phyloP scores from a whole-genome alignment of 2,888 invertebrate species.

The Melipona bicolor region DNA sequence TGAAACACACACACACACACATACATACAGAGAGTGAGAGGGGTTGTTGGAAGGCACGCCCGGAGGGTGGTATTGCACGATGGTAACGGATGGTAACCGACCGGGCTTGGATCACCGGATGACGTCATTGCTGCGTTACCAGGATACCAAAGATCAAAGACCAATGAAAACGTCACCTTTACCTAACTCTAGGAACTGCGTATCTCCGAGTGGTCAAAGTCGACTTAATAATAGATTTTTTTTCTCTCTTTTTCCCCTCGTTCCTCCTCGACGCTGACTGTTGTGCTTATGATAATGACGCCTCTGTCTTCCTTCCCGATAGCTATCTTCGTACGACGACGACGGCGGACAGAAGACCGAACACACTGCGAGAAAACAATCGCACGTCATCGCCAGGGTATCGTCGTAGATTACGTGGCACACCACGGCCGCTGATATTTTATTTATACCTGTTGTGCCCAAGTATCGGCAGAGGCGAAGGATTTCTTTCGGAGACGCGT shows the following conservation, averaged over 20 bases:
- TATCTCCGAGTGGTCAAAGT: slow-evolving; percentile 29
- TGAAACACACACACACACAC: slow-evolving; percentile 19
- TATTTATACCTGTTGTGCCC: slow-evolving; percentile 44
- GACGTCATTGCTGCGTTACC: slow-evolving; percentile 71
- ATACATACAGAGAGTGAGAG: no score
- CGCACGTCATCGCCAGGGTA: slow-evolving; percentile 30
- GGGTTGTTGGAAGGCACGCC: slow-evolving; percentile 55
- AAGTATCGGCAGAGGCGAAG: slow-evolving; percentile 10
- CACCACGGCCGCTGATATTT: slow-evolving; percentile 44
- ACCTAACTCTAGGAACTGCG: neutral
- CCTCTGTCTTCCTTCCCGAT: slow-evolving; percentile 37
- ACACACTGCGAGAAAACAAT: neutral
- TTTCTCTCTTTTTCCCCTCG: neutral
- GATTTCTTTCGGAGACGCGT: slow-evolving; percentile 20
- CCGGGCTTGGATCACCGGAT: slow-evolving; percentile 68
- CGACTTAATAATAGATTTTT: slow-evolving; percentile 46
- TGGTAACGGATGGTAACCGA: slow-evolving; percentile 69
- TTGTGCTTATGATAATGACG: slow-evolving; percentile 53
- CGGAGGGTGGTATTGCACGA: slow-evolving; percentile 62
- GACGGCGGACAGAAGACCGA: neutral
- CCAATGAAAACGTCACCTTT: slow-evolving; percentile 64
- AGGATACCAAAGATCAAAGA: slow-evolving; percentile 70
- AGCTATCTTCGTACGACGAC: slow-evolving; percentile 19
- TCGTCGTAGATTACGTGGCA: slow-evolving; percentile 17
- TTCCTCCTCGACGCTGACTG: neutral